Percentiles rank a stretch among this genome's conserved stretches.
These are phyloP conservation scores for Myrmophylax atrothorax DNA, from an alignment of 2,113 vertebrate genomes.

Conservation along the genomic window DNA sequence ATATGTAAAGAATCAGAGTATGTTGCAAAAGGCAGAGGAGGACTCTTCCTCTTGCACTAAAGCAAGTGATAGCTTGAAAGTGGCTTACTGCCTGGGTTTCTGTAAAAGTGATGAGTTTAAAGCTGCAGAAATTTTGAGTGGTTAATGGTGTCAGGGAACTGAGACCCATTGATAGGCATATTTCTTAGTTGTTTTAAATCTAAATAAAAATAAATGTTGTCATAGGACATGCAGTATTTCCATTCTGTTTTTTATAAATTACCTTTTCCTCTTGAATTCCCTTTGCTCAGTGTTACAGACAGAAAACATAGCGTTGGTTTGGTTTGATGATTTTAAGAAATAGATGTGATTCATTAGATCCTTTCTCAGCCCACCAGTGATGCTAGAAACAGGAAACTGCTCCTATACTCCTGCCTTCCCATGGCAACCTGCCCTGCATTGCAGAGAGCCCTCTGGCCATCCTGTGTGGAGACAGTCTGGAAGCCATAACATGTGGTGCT, in stretches of 20 bases:
- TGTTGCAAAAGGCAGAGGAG: background rate
- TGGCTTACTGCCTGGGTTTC: background rate
- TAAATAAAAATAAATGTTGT: background rate
- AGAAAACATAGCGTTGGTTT: background rate
- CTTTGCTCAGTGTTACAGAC: background rate
- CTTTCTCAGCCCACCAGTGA: background rate
- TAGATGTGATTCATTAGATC: background rate
- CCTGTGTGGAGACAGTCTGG: background rate
- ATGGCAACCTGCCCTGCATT: background rate
- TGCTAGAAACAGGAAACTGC: background rate
- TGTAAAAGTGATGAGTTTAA: background rate
- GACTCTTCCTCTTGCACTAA: background rate
- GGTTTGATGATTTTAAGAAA: background rate
- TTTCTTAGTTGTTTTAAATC: background rate
- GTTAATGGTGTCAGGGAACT: background rate
- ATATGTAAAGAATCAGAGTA: background rate
- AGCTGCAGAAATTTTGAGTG: background rate
- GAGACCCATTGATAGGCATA: background rate
- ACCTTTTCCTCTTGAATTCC: background rate
- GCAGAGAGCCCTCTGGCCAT: background rate
- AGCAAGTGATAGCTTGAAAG: background rate
- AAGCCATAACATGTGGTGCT: background rate
- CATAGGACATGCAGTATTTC: background rate
- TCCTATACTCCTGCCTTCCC: background rate
- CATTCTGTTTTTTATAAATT: background rate